These are phyloP conservation scores for Leptinotarsa haldemani DNA, from an alignment of 2,888 invertebrate genomes.

Conservation along the genomic window DNA sequence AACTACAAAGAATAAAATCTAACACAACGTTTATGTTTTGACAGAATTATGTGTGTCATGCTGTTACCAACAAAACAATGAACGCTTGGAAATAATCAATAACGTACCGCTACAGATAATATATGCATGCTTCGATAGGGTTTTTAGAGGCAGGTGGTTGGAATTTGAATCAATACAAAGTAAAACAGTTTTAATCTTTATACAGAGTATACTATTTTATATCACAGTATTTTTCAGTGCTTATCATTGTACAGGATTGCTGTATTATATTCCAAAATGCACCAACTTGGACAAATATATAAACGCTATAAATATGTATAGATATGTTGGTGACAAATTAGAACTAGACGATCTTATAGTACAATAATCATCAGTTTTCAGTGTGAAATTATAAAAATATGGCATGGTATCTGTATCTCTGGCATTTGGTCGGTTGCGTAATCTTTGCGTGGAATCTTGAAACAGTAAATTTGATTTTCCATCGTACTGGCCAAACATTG, in stretches of 20 bases:
- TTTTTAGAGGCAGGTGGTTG: conserved; percentile 10
- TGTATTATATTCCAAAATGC: conserved; percentile 11
- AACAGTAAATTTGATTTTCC: conserved; percentile 75
- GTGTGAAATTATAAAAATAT: conserved; percentile 51
- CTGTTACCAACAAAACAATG: conserved; percentile 49
- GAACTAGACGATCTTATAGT: conserved; percentile 26
- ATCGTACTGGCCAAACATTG: conserved; percentile 78
- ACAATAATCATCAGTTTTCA: conserved; percentile 49
- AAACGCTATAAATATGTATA: conserved; percentile 7
- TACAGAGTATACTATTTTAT: conserved; percentile 21
- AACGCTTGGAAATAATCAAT: conserved; percentile 54
- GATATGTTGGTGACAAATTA: conserved; percentile 5
- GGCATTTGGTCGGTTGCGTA: conserved; percentile 57
- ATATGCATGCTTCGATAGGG: conserved; percentile 3
- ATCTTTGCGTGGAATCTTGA: conserved; percentile 68
- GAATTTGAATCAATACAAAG: conserved; percentile 15
- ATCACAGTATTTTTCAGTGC: conserved; percentile 32
- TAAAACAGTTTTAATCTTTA: conserved; percentile 21
- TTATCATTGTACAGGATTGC: conserved; percentile 12
- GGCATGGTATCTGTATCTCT: conserved; percentile 59
- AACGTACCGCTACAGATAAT: conserved; percentile 35
- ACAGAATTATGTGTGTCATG: conserved; percentile 52
- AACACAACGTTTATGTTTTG: conserved; percentile 42
- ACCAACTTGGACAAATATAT: conserved; percentile 14
- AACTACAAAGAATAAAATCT: conserved; percentile 28